These are phyloP conservation scores for Chalcosyrphus nemorum DNA, from an alignment of 2,888 invertebrate species.

Conservation along the genomic window DNA sequence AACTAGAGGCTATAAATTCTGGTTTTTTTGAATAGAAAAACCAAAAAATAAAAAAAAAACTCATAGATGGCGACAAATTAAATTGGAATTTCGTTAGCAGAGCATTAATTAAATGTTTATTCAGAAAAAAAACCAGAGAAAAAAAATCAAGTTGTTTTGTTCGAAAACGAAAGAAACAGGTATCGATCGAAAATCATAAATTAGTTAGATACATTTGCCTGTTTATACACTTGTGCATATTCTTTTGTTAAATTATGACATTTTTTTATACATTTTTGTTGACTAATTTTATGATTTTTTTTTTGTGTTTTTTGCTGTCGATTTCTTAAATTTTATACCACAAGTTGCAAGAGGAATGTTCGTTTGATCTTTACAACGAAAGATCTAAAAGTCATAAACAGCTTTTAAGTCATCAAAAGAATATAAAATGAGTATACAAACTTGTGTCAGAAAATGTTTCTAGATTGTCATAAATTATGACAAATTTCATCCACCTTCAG, in stretches of 20 bases:
- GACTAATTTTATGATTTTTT: too few species aligned
- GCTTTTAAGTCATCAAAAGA: background rate
- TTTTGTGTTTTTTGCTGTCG: slow-evolving; percentile 1
- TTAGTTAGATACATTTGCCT: background rate
- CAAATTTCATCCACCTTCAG: background rate
- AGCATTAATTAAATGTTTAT: slow-evolving; percentile 4
- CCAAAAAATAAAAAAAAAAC: background rate
- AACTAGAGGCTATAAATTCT: slow-evolving; percentile 1
- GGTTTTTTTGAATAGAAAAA: background rate
- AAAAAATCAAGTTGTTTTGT: background rate
- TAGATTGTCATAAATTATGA: background rate
- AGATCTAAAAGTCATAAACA: background rate
- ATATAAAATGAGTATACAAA: background rate
- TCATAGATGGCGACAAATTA: slow-evolving; percentile 7
- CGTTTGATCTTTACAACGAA: background rate
- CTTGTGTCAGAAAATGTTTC: background rate
- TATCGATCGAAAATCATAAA: background rate
- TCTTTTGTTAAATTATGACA: background rate
- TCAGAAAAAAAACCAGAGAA: background rate
- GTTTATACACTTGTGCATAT: background rate
- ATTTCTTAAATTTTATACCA: background rate
- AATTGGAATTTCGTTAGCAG: background rate
- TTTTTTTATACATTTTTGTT: background rate
- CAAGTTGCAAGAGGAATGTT: background rate
- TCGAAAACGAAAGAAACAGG: slow-evolving; percentile 3